A percentile compares a stretch with the other conserved stretches of the same genome.
Conservation (phyloP, 2,797 vertebrate species). For the Acrocephalus scirpaceus region DNA sequence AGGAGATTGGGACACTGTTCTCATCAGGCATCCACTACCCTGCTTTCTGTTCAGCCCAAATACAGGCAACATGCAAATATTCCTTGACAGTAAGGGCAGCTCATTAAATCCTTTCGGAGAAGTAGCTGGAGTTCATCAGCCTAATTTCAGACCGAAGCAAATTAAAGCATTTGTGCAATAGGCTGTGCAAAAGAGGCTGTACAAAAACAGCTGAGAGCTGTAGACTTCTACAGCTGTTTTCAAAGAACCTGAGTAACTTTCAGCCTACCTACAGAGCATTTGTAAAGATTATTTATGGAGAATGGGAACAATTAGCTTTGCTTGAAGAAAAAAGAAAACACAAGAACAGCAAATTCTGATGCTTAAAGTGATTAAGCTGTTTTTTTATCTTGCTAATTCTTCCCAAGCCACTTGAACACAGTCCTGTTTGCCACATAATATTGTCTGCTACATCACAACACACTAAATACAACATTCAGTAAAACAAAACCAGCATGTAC, state of each 20-base stretch:
- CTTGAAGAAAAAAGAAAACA: not conserved
- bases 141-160: not conserved
- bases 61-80: not conserved
- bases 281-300: not conserved
- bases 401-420: not conserved
- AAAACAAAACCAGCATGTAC: slow-evolving; percentile 28
- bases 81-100: not conserved
- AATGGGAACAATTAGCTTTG: not conserved
- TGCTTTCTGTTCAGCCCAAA: not conserved
- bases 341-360: not conserved
- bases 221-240: not conserved
- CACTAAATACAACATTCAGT: not conserved
- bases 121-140: not conserved
- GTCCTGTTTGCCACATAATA: not conserved
- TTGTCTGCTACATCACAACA: not conserved
- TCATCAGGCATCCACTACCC: not conserved
- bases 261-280: not conserved
- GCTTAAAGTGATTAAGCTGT: accelerated
- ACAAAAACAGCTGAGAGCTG: not conserved
- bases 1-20: not conserved
- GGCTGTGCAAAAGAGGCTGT: not conserved
- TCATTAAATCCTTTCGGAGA: not conserved
- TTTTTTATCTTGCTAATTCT: not conserved
- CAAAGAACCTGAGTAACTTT: not conserved
- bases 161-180: not conserved